Conservation (phyloP, 1,140 invertebrate genomes). For the Leptonema lineaticorne region DNA sequence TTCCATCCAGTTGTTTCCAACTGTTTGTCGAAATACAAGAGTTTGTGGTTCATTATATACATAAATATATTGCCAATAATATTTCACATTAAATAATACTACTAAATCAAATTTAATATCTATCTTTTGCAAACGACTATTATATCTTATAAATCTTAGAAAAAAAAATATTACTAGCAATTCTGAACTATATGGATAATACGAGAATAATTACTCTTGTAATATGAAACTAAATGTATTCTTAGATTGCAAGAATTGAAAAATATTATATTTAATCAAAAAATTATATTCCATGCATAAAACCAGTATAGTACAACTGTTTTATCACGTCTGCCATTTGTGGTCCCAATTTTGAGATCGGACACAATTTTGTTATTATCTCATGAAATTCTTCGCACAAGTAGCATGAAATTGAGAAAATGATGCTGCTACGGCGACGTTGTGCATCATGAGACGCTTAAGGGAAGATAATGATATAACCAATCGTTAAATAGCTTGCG, state of each 20-base stretch:
- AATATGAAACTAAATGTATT: no score
- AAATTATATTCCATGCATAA: no score
- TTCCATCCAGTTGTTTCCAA: not conserved
- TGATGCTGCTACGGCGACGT: conserved; percentile 12
- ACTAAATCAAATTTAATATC: not conserved
- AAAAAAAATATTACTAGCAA: no score
- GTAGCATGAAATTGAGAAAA: conserved; percentile 26
- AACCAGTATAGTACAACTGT: not conserved
- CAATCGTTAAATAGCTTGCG: conserved; percentile 27
- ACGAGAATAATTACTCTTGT: no score
- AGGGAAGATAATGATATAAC: conserved; percentile 26
- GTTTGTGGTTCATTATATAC: not conserved
- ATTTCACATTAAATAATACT: not conserved
- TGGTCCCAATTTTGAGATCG: not conserved
- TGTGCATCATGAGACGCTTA: conserved; percentile 10
- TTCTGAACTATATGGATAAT: no score
- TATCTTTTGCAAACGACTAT: not conserved
- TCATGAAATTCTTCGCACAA: not conserved
- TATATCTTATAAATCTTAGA: no score
- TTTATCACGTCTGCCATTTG: conserved; percentile 24
- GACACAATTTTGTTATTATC: conserved; percentile 20
- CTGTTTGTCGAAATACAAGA: not conserved
- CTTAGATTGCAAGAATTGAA: no score
- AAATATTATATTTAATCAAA: no score
- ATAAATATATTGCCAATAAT: not conserved